phyloP scores from a whole-genome alignment of 2,888 invertebrate genomes.

The Nematopogon swammerdamellus region DNA sequence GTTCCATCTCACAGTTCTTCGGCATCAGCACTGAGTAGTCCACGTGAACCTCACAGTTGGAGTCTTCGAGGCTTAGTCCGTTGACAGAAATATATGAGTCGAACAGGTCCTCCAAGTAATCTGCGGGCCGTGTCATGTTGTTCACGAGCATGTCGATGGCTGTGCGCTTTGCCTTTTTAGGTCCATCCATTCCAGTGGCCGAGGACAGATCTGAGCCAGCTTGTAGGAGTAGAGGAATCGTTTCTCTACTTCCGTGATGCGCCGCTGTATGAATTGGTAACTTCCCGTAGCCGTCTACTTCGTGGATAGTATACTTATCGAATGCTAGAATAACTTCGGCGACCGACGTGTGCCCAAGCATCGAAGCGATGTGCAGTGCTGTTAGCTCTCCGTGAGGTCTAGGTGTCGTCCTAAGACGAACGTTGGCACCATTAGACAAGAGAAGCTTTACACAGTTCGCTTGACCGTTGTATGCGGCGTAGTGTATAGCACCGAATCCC shows the following conservation, averaged over 20 bases:
- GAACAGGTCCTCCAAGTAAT: constrained; percentile 49
- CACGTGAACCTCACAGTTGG: constrained; percentile 41
- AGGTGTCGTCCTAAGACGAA: constrained; percentile 10
- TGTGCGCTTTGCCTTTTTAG: constrained; percentile 34
- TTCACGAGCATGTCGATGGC: constrained; percentile 52
- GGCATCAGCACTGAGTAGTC: constrained; percentile 50
- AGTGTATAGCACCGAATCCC: constrained; percentile 19
- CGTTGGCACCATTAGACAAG: constrained; percentile 16
- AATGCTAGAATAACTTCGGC: constrained; percentile 10
- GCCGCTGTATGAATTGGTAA: constrained; percentile 19
- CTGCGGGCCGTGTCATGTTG: constrained; percentile 49
- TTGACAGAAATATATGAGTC: constrained; percentile 49
- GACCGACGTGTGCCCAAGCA: constrained; percentile 12
- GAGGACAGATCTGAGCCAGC: constrained; percentile 16
- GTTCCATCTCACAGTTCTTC: constrained; percentile 37
- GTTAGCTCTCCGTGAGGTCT: constrained; percentile 10
- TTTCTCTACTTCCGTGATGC: constrained; percentile 36
- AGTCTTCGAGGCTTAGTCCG: constrained; percentile 32
- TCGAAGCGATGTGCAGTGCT: constrained; percentile 17
- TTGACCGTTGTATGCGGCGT: constrained; percentile 33
- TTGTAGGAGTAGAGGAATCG: constrained; percentile 18
- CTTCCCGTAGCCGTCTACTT: constrained; percentile 9
- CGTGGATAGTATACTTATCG: constrained; percentile 12
- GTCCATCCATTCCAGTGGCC: constrained; percentile 23
- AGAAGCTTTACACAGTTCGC: constrained; percentile 17